Percentiles rank a stretch among this genome's conserved stretches.
Conservation (phyloP, 2,888 invertebrate genomes). For the Drosophila monieri region DNA sequence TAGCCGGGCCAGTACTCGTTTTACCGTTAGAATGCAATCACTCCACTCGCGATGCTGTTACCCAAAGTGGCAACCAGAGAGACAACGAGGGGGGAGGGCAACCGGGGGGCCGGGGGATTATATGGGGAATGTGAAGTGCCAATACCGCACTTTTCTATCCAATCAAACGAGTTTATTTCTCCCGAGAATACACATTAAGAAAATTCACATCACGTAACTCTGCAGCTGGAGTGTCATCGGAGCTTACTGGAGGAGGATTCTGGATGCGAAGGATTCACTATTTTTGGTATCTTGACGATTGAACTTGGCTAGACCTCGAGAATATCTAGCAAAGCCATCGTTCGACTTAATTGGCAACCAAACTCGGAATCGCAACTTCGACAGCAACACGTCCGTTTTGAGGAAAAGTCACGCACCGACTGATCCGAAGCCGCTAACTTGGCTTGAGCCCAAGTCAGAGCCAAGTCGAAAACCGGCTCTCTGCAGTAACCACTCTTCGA, state of each 20-base stretch:
- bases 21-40: conserved; percentile 84
- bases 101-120: neutral
- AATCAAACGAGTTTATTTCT: conserved; percentile 69
- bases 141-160: conserved; percentile 65
- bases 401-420: conserved; percentile 66
- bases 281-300: conserved; percentile 28
- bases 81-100: neutral
- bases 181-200: conserved; percentile 61
- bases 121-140: conserved; percentile 2
- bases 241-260: conserved; percentile 19
- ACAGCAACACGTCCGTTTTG: conserved; percentile 19
- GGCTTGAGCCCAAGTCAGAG: conserved; percentile 33
- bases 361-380: conserved; percentile 5
- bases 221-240: conserved; percentile 30
- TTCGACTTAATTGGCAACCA: conserved; percentile 31
- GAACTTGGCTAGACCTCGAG: conserved; percentile 68
- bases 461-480: conserved; percentile 5
- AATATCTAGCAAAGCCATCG: conserved; percentile 62
- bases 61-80: conserved; percentile 12
- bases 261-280: neutral
- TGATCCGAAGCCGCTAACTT: conserved; percentile 52
- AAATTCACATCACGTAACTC: conserved; percentile 65
- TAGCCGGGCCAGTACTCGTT: conserved; percentile 80
- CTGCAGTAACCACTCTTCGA: neutral
- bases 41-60: conserved; percentile 69